Evolutionary conservation across 1,140 invertebrate species (phyloP), one percentile per base, ranked within the genome.

Genomic region (Linepithema humile): DNA sequence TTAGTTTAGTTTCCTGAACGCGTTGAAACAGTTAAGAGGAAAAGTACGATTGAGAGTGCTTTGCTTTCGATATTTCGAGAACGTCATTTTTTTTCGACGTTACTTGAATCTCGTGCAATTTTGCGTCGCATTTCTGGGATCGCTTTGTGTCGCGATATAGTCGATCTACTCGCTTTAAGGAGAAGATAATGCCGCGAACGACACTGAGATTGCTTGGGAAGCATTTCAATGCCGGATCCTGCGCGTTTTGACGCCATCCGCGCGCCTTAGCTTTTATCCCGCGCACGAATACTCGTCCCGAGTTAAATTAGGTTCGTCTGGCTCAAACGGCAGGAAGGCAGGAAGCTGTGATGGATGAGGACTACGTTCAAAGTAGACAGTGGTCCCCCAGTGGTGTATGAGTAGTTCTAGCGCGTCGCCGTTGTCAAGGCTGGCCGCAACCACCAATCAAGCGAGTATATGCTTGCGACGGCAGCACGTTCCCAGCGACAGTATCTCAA

Each of bases 281-380:
- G 38, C 23, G 15, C 69, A 23, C 20, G 38, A 4, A 17, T 45
- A 45, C 35, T 74, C 35, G 29, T 75, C n/a, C 29, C n/a, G 23
- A 62, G n/a, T 3, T 45, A 75, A 75, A 75, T 75, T 62, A 75
- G 40, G 40, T 75, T 75, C 72, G 55, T 48, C 72, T 35, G n/a
- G 57, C 40, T 75, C 72, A 75, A 75, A 75, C 29, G 57, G 38
- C 6, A 48, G 26, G 53, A 75, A 75, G 55, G 40, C n/a, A 73
- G 23, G 3, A n/a, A n/a, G 43, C 15, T 12, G 20, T 57, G 70
- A 73, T 57, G 15, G 35, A 40, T 9, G 10, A 40, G 20, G 7
- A 23, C 53, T 35, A 3, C 17, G 32, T 15, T 26, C 32, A 73
- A 72, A 40, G 35, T 40, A 15, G 69, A 38, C 48, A 26, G 70